A percentile compares a stretch with the other conserved stretches of the same genome.
These are phyloP conservation scores for Thumatha senex DNA, from an alignment of 2,888 invertebrate species.

Conservation along the genomic window DNA sequence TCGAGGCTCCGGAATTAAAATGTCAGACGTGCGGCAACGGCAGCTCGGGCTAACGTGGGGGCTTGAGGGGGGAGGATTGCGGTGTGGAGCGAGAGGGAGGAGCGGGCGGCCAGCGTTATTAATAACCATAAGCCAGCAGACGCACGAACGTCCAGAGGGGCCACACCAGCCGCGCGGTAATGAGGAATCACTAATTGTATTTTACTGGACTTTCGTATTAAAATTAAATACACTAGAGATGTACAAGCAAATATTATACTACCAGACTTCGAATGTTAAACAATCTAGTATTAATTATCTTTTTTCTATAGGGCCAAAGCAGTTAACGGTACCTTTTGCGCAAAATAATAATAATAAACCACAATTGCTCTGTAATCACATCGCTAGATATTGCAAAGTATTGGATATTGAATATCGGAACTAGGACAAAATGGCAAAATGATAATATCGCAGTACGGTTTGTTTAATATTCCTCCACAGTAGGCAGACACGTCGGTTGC, in stretches of 20 bases:
- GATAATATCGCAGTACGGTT: conserved; percentile 61
- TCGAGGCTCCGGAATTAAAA: conserved; percentile 80
- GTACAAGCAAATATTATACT: conserved; percentile 42
- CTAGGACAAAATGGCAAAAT: conserved; percentile 61
- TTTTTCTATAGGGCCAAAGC: conserved; percentile 11
- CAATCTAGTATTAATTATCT: conserved; percentile 12
- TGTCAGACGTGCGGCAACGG: conserved; percentile 82
- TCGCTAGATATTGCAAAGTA: conserved; percentile 31
- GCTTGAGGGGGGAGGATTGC: conserved; percentile 46
- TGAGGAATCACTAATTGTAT: conserved; percentile 84
- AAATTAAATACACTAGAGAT: conserved; percentile 59
- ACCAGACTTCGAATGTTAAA: conserved; percentile 38
- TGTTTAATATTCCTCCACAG: conserved; percentile 77
- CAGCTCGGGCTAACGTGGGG: conserved; percentile 68
- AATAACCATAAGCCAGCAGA: conserved; percentile 84
- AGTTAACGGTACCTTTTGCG: conserved; percentile 19
- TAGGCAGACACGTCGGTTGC: conserved; percentile 65
- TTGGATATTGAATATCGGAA: conserved; percentile 44
- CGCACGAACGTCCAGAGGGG: conserved; percentile 84
- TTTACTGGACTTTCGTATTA: conserved; percentile 79
- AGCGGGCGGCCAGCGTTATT: conserved; percentile 73
- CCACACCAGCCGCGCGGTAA: conserved; percentile 76
- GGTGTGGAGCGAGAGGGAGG: conserved; percentile 51
- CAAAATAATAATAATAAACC: conserved; percentile 28
- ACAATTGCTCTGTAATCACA: conserved; percentile 40